Base-by-base conservation (phyloP, 2,888 invertebrate genomes). In the Cinara cedri region DNA sequence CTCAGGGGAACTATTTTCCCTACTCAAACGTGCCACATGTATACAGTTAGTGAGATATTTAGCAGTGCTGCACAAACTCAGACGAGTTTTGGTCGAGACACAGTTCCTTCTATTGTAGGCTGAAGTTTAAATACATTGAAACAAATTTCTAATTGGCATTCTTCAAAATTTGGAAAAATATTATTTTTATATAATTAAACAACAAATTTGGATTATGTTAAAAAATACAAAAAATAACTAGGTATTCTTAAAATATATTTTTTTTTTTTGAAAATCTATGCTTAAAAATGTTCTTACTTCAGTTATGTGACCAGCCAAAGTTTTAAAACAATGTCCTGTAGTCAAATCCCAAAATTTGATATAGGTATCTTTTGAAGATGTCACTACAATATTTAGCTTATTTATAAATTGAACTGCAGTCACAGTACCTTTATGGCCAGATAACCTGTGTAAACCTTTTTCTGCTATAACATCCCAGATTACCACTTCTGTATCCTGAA, bases 271-370 rank as follows among this genome's bases (percentile, higher is more conserved):
- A 1, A 55, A 11, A 9, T 19, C n/a, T 62, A 66, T 55, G 63
- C 10, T 55, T 66, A 65, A 71, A 75, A 26, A 72, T 24, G 42
- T 62, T 81, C 82, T 84, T 87, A 92, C 92, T 88, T 97, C 97
- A 82, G 92, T 91, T 84, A 91, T 90, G 86, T 95, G 93, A 81
- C 95, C 97, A 57, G 95, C 91, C 71, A 99, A 88, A 3, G 98
- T 98, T 86, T 94, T 95, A 84, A 98, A 98, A 86, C 98, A 98
- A 84, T 96, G 94, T 84, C 96, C 94, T 9, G 96, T 96, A 83
- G 94, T 93, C 82, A 98, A 88, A 86, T 98, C 96, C 98, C 98
- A 99, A 86, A 99, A 96, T 86, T 98, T 98, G 0, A 99, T 90
- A 85, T 94, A 94, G 11, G 94, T 93, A 85, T 99, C 99, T 86